Conservation (phyloP, 2,113 vertebrate species). For the Machaerirhynchus nigripectus region DNA sequence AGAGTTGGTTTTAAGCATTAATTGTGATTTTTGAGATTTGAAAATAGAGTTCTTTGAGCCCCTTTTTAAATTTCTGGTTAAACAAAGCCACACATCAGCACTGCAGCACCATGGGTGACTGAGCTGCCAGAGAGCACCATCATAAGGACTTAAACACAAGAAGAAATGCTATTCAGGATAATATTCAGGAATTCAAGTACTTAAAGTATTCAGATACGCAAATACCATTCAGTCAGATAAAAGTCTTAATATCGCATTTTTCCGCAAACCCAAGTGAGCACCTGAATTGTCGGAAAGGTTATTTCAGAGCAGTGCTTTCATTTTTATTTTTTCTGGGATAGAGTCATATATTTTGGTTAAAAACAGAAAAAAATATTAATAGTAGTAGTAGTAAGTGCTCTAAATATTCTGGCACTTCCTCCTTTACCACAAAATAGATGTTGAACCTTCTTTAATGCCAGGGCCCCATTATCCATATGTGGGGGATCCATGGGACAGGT, state of each 20-base stretch:
- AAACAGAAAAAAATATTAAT: neutral
- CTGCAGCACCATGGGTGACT: neutral
- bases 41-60: neutral
- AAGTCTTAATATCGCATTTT: neutral
- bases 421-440: neutral
- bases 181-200: neutral
- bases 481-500: neutral
- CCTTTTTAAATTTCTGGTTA: neutral
- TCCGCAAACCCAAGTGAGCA: neutral
- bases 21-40: neutral
- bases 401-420: neutral
- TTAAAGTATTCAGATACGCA: neutral
- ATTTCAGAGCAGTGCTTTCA: neutral
- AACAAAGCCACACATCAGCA: neutral
- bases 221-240: neutral
- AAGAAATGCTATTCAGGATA: neutral
- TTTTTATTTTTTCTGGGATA: neutral
- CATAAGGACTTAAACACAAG: neutral
- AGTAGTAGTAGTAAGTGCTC: neutral
- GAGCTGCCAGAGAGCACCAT: neutral
- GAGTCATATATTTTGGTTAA: neutral
- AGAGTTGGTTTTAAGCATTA: neutral
- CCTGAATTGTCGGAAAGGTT: neutral
- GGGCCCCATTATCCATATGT: neutral
- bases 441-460: neutral